phyloP scores from a whole-genome alignment of 1,140 invertebrate genomes.

The Cyclargus thomasi region DNA sequence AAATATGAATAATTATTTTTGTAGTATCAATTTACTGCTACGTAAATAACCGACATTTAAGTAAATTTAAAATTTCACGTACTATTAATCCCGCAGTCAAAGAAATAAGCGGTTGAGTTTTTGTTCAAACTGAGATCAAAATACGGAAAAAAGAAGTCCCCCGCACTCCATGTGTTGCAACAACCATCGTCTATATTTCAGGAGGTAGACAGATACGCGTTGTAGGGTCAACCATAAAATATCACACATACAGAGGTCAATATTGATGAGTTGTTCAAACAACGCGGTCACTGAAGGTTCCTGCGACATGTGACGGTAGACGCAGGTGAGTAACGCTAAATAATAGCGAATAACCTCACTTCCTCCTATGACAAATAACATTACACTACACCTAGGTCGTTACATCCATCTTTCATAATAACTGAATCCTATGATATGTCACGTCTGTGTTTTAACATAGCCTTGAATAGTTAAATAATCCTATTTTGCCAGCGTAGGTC shows the following conservation, averaged over 20 bases:
- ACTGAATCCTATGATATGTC: background rate
- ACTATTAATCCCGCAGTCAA: too few species aligned
- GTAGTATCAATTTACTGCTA: too few species aligned
- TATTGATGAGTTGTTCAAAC: conserved; percentile 6
- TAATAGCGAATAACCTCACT: background rate
- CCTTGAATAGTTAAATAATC: too few species aligned
- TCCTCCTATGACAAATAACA: background rate
- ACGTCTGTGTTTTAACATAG: background rate
- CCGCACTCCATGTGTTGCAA: too few species aligned
- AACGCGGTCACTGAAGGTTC: background rate
- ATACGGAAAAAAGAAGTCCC: too few species aligned
- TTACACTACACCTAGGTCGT: background rate
- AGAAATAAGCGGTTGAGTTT: too few species aligned
- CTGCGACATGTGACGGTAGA: background rate
- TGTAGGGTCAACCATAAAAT: conserved; percentile 1
- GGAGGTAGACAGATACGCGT: background rate
- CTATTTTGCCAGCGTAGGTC: too few species aligned
- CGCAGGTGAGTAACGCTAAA: background rate
- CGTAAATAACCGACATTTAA: too few species aligned
- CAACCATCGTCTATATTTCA: too few species aligned
- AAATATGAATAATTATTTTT: too few species aligned
- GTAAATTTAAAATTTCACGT: too few species aligned
- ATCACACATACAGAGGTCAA: conserved; percentile 10
- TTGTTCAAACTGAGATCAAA: too few species aligned
- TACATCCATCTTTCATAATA: background rate